Evolutionary conservation across 2,888 invertebrate genomes (phyloP).

Genomic region (Latheticus oryzae): DNA sequence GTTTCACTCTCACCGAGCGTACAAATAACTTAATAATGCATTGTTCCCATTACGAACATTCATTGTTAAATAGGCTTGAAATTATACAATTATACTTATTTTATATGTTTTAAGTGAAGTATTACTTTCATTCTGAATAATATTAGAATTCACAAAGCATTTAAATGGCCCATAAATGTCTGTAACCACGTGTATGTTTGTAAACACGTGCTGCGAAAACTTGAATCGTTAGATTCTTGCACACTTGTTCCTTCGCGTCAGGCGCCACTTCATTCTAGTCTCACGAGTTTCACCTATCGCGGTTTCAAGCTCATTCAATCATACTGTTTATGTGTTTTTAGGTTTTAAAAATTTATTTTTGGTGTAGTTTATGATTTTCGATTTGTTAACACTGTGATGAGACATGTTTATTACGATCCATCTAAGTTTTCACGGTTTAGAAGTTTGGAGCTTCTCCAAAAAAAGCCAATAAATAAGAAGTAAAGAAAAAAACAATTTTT

Average conservation of each 20-base stretch:
- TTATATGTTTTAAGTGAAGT: neutral
- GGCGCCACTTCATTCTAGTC: conserved; percentile 20
- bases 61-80: conserved; percentile 29
- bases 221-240: conserved; percentile 29
- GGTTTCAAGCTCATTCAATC: conserved; percentile 2
- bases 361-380: neutral
- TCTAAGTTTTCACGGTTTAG: too few species aligned
- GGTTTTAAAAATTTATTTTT: too few species aligned
- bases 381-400: too few species aligned
- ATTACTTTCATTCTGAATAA: conserved; percentile 2
- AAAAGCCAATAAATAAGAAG: too few species aligned
- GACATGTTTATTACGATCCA: too few species aligned
- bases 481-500: too few species aligned
- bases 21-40: conserved; percentile 22
- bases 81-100: conserved; percentile 7
- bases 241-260: conserved; percentile 16
- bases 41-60: conserved; percentile 3
- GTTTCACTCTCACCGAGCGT: conserved; percentile 11
- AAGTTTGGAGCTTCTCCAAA: too few species aligned
- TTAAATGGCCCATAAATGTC: conserved; percentile 27
- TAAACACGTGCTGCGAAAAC: conserved; percentile 33
- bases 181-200: conserved; percentile 25
- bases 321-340: too few species aligned
- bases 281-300: conserved; percentile 8
- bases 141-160: conserved; percentile 29